Percentiles rank a stretch among this genome's conserved stretches.
phyloP scores from a whole-genome alignment of 2,113 vertebrate genomes.

The Gavia stellata region DNA sequence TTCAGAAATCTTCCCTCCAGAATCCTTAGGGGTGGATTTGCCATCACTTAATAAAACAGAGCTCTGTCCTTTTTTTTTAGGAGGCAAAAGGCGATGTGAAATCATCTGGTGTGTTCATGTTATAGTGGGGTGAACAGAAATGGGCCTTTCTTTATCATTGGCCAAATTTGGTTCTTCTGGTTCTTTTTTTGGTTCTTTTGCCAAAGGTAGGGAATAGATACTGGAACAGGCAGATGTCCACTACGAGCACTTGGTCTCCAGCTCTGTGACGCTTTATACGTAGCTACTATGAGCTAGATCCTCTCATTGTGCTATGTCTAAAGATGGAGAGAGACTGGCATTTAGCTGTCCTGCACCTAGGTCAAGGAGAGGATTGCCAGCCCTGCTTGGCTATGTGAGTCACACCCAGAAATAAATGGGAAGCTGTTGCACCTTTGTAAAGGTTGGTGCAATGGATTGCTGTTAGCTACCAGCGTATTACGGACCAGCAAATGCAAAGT shows the following conservation, averaged over 20 bases:
- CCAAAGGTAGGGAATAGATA: neutral
- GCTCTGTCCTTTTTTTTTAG: neutral
- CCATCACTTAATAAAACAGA: neutral
- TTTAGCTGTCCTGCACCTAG: neutral
- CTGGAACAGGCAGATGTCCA: neutral
- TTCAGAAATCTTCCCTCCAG: neutral
- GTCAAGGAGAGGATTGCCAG: neutral
- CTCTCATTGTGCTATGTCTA: neutral
- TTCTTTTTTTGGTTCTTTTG: neutral
- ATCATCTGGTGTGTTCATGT: neutral
- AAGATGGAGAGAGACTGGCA: neutral
- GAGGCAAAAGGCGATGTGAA: neutral
- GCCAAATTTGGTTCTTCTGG: neutral
- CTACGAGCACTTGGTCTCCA: neutral
- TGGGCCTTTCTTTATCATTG: neutral
- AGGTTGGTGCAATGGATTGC: accelerated
- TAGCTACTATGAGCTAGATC: neutral
- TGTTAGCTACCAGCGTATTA: neutral
- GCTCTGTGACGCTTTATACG: neutral
- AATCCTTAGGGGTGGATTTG: neutral
- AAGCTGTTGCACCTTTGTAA: neutral
- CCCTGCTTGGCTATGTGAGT: neutral
- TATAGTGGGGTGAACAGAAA: neutral
- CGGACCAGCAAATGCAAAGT: neutral
- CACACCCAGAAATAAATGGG: neutral